These are phyloP conservation scores for Lepisosteus osseus DNA, from an alignment of 2,113 vertebrate genomes.

Conservation along the genomic window DNA sequence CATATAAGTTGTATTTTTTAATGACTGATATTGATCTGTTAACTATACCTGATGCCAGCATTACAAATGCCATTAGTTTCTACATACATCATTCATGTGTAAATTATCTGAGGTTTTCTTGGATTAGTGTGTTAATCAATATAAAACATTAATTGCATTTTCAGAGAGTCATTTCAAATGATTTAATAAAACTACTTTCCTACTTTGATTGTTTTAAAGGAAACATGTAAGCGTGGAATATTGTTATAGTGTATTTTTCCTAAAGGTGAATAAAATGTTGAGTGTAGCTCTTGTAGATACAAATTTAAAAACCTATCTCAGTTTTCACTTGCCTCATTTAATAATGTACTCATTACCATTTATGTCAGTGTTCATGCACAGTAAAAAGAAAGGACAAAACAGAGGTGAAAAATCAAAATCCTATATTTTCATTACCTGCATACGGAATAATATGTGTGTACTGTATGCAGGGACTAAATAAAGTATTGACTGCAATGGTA, in stretches of 20 bases:
- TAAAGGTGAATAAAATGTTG: too few relatives aligned
- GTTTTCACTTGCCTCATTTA: background rate
- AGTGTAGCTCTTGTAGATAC: background rate
- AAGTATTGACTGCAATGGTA: too few relatives aligned
- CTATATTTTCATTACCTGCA: too few relatives aligned
- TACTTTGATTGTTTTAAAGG: background rate
- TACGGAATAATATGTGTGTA: too few relatives aligned
- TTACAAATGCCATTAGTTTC: too few relatives aligned
- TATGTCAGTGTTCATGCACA: background rate
- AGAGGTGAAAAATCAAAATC: too few relatives aligned
- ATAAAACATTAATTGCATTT: conserved; percentile 1
- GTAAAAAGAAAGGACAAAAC: background rate
- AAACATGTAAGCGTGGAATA: background rate
- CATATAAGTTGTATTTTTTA: too few relatives aligned
- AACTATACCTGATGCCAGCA: too few relatives aligned
- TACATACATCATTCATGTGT: background rate
- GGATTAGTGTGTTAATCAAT: background rate
- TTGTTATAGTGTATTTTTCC: too few relatives aligned
- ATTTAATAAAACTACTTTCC: too few relatives aligned
- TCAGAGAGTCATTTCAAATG: background rate
- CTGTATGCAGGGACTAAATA: too few relatives aligned
- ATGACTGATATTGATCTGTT: too few relatives aligned
- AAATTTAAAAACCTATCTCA: background rate
- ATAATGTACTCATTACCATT: background rate
- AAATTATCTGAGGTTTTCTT: background rate